Evolutionary conservation across 30 jellyfish, hydroid and myxozoan species (phyloP).

Genomic region (Pelagia noctiluca): DNA sequence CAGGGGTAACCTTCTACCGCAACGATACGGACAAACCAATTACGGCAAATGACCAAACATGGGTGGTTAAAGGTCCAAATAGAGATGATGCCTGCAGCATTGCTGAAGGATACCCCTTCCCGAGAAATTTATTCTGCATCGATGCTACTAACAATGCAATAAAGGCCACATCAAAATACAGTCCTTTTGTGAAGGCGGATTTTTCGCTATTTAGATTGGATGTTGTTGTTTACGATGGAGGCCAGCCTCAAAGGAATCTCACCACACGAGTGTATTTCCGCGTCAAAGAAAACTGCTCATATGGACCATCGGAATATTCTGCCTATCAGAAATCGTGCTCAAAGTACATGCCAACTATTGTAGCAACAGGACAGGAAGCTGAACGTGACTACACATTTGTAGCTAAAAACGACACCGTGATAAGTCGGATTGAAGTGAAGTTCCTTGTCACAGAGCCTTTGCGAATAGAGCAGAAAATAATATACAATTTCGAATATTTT

Average conservation of each 20-base stretch:
- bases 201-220: conserved; percentile 44
- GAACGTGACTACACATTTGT: conserved; percentile 16
- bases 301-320: conserved; percentile 15
- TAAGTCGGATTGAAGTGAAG: conserved; percentile 25
- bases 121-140: conserved; percentile 71
- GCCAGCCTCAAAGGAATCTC: conserved; percentile 47
- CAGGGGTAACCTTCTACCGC: conserved; percentile 49
- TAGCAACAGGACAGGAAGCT: background rate
- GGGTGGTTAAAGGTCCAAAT: conserved; percentile 40
- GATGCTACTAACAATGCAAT: conserved; percentile 35
- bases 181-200: conserved; percentile 11
- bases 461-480: conserved; percentile 13
- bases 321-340: conserved; percentile 21
- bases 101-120: conserved; percentile 55
- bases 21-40: conserved; percentile 43
- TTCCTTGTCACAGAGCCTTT: no score
- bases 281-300: conserved; percentile 56
- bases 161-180: conserved; percentile 48
- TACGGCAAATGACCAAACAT: conserved; percentile 8
- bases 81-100: conserved; percentile 13
- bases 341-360: conserved; percentile 17
- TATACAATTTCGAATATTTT: background rate
- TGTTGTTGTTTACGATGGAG: conserved; percentile 48
- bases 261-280: conserved; percentile 62
- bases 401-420: conserved; percentile 41